These are phyloP conservation scores for Camptogramma bilineatum DNA, from an alignment of 2,888 invertebrate species.

Conservation along the genomic window DNA sequence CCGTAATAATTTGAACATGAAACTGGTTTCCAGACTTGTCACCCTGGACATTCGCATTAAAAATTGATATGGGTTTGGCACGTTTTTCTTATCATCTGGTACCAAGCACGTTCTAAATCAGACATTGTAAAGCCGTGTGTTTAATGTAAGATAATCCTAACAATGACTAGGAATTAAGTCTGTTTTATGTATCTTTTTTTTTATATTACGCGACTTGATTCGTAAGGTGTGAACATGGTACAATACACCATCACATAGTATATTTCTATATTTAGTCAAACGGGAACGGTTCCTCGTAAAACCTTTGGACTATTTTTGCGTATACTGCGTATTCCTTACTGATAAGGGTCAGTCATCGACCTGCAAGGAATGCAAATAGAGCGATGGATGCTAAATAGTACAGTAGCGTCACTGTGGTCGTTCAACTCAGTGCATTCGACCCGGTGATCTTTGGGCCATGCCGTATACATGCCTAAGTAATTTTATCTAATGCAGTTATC, in stretches of 20 bases:
- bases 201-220: too few relatives aligned
- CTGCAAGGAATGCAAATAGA: conserved; percentile 58
- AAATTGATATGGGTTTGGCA: not conserved
- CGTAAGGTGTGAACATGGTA: too few relatives aligned
- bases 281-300: not conserved
- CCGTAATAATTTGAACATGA: not conserved
- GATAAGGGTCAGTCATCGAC: conserved; percentile 53
- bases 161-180: not conserved
- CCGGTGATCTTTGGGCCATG: conserved; percentile 59
- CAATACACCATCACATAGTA: not conserved
- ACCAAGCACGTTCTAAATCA: not conserved
- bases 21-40: not conserved
- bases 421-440: conserved; percentile 65
- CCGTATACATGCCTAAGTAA: conserved; percentile 46
- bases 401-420: conserved; percentile 53
- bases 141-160: not conserved
- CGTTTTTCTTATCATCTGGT: not conserved
- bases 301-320: conserved; percentile 25
- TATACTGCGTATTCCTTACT: conserved; percentile 19
- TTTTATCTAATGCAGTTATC: conserved; percentile 46
- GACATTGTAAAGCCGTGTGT: not conserved
- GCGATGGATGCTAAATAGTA: conserved; percentile 51
- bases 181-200: not conserved
- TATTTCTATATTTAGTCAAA: not conserved
- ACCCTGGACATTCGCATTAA: not conserved